Evolutionary conservation across 2,797 vertebrate genomes (phyloP), one percentile per base, ranked within the genome.

Genomic region (Dendrocincla tyrannina): DNA sequence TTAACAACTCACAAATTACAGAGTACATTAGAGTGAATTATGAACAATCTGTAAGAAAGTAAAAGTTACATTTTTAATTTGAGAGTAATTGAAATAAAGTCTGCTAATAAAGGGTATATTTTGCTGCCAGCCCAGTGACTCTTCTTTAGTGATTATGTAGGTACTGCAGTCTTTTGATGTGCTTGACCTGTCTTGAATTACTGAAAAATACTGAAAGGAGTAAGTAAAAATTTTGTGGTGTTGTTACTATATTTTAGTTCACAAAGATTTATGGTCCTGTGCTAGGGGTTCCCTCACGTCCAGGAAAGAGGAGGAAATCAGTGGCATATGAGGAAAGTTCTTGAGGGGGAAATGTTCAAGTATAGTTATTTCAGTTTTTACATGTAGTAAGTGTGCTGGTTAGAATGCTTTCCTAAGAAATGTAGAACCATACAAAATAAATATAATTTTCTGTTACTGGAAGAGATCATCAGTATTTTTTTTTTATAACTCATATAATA

Each of bases 151-250:
- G 25, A 17, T 89, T 28, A 2, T 17, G 20, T 47, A 66, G 49
- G 5, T 50, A 35, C 49, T 91, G 28, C 18, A 25, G 12, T 80
- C 56, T 80, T 78, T 72, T 80, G 76, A 68, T 63, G 17, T 80
- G 7, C 27, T 87, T 49, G 15, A 86, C 46, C 50, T 72, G 19
- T 68, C 47, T 74, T 86, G 77, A 85, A 66, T 80, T 86, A 28
- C 73, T 55, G 53, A 78, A 72, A 88, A 37, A 18, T 79, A 23
- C 2, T 80, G 30, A 47, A 95, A 86, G 17, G 13, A 63, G 0
- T 32, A 85, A 62, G 25, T 85, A 22, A 79, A 20, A 19, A 42
- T 35, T 86, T 81, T 68, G 27, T 6, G 28, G 81, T 59, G 30
- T 69, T 83, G 14, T 70, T 74, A 13, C 30, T 8, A 3, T 42